These are phyloP conservation scores for Neoarius graeffei DNA, from an alignment of 2,113 vertebrate genomes.

Conservation along the genomic window DNA sequence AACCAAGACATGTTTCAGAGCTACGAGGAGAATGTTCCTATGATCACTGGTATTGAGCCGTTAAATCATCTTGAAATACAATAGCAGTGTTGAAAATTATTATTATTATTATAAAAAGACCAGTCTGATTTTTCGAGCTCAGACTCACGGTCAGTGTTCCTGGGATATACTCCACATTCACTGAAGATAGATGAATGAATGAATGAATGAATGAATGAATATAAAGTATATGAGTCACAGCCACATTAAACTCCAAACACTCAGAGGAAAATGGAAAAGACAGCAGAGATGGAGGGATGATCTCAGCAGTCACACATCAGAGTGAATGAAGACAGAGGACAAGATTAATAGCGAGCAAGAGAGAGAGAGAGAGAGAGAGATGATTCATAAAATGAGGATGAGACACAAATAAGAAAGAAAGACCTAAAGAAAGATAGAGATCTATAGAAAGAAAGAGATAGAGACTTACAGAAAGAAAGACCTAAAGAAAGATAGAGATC, in stretches of 20 bases:
- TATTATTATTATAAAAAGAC: background rate
- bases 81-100: background rate
- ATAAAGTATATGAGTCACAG: background rate
- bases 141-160: background rate
- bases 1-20: background rate
- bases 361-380: background rate
- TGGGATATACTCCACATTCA: background rate
- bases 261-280: background rate
- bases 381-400: background rate
- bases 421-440: background rate
- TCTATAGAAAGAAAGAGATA: background rate
- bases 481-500: no score
- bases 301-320: slow-evolving; percentile 1
- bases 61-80: background rate
- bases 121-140: no score
- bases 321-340: background rate
- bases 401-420: background rate
- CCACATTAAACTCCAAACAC: background rate
- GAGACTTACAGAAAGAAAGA: background rate
- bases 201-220: background rate
- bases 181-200: no score
- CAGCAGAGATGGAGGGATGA: slow-evolving; percentile 5
- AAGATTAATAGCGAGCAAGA: background rate
- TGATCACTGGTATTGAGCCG: background rate
- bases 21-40: background rate